These are phyloP conservation scores for Nothobranchius furzeri DNA, from an alignment of 2,113 vertebrate species.

Conservation along the genomic window DNA sequence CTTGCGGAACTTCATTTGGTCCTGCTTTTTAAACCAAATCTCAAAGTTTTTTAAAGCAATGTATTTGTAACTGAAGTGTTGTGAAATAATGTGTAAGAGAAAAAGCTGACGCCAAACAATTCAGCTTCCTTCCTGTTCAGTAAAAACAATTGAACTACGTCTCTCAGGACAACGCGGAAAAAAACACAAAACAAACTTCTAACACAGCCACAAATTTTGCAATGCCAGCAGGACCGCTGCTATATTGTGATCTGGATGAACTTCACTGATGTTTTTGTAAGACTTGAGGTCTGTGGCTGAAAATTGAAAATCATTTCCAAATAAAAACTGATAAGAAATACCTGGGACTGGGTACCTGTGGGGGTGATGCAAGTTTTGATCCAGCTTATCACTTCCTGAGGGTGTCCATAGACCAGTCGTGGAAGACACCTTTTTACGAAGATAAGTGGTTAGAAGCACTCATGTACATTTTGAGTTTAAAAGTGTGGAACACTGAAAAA, in stretches of 20 bases:
- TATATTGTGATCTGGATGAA: constrained; percentile 23
- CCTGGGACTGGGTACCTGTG: not conserved
- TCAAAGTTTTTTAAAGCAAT: too few relatives aligned
- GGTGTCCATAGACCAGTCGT: not conserved
- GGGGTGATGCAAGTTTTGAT: not conserved
- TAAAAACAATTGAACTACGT: too few relatives aligned
- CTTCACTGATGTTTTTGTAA: constrained; percentile 22
- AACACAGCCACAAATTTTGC: constrained; percentile 5
- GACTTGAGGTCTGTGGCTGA: not conserved
- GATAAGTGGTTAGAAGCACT: not conserved
- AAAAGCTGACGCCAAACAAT: too few relatives aligned
- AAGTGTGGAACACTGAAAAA: too few relatives aligned
- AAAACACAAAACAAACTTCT: not conserved
- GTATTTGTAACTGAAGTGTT: too few relatives aligned
- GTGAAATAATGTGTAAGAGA: too few relatives aligned
- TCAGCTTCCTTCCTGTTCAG: too few relatives aligned
- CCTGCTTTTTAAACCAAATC: not conserved
- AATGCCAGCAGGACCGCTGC: constrained; percentile 4
- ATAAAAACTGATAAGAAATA: not conserved
- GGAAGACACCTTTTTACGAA: not conserved
- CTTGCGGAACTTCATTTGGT: not conserved
- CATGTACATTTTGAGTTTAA: too few relatives aligned
- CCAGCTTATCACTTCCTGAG: not conserved
- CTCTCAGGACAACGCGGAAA: not conserved
- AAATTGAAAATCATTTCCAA: not conserved